These are phyloP conservation scores for Brenthis hecate DNA, from an alignment of 2,888 invertebrate genomes.

Conservation along the genomic window DNA sequence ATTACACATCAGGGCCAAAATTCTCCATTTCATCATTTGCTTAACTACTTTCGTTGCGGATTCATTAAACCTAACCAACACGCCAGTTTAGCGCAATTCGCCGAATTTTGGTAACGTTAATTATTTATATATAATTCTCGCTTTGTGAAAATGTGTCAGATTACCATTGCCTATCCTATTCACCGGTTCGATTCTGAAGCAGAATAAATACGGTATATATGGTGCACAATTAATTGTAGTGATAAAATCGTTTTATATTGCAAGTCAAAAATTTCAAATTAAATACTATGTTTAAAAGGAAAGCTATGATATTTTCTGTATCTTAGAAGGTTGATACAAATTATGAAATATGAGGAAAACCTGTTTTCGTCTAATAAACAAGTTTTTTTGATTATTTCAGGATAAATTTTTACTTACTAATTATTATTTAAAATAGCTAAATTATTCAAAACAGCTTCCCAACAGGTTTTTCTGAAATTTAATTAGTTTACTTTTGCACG, in stretches of 20 bases:
- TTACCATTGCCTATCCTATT: background rate
- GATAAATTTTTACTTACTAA: background rate
- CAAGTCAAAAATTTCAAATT: too few relatives aligned
- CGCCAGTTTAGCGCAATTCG: background rate
- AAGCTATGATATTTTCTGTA: too few relatives aligned
- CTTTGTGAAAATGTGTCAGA: background rate
- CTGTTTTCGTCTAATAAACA: too few relatives aligned
- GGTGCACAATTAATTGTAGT: too few relatives aligned
- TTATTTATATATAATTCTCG: too few relatives aligned
- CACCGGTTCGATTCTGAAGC: background rate
- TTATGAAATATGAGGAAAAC: too few relatives aligned
- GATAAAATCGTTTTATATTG: too few relatives aligned
- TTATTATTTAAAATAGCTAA: background rate
- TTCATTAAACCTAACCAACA: slow-evolving; percentile 10
- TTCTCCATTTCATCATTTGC: slow-evolving; percentile 11
- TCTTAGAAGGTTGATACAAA: too few relatives aligned
- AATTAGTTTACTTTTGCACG: background rate
- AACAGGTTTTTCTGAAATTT: background rate
- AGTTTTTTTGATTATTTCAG: too few relatives aligned
- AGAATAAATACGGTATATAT: too few relatives aligned
- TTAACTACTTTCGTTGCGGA: slow-evolving; percentile 7
- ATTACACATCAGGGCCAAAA: slow-evolving; percentile 16
- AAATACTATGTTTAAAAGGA: too few relatives aligned
- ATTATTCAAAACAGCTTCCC: background rate
- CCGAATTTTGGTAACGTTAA: slow-evolving; percentile 1